Base-by-base conservation (phyloP, 2,113 vertebrate genomes). In the Semnornis frantzii region DNA sequence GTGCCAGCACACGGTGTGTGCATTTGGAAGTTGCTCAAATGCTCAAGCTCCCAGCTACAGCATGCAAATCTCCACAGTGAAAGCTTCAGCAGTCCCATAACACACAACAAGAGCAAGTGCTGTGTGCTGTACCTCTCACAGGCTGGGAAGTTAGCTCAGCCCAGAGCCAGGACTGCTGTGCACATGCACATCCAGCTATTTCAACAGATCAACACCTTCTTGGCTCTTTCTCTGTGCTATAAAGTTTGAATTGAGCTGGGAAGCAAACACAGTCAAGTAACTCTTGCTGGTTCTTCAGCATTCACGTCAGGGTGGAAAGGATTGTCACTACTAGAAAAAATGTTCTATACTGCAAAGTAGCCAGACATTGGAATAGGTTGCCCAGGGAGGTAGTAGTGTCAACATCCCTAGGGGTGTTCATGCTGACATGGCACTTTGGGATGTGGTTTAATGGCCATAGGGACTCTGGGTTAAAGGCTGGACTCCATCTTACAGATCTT, bases 181-280 rank as follows among this genome's bases (percentile, higher is more conserved):
- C 27, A 14, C 33, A 3, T 0, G 4, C 3, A 1, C 64, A 55
- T 3, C 25, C 66, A 31, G 18, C 20, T 42, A 6, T 23, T 28
- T 27, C 73, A 19, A 2, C 78, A 34, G 8, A 48, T 21, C 68
- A 33, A 37, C 57, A 21, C 25, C 57, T 73, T 59, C 50, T 7
- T 13, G 44, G 76, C 31, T 14, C 34, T 6, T 69, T 34, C 57
- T 64, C 25, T 30, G 17, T 27, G 12, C 57, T n/a, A 12, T 19
- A 27, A 91, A 28, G 30, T 60, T 60, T n/a, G 42, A 71, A 55
- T 3, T 3, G 2, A 71, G 44, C 46, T 14, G 37, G 37, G 46
- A 70, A 65, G 25, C 23, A 44, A 75, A 55, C 6, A 25, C 57
- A 18, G 50, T 15, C 50, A 54, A 54, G n/a, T 15, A 33, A 39